Conservation (phyloP, 2,888 invertebrate species). For the Ditylenchus weischeri region DNA sequence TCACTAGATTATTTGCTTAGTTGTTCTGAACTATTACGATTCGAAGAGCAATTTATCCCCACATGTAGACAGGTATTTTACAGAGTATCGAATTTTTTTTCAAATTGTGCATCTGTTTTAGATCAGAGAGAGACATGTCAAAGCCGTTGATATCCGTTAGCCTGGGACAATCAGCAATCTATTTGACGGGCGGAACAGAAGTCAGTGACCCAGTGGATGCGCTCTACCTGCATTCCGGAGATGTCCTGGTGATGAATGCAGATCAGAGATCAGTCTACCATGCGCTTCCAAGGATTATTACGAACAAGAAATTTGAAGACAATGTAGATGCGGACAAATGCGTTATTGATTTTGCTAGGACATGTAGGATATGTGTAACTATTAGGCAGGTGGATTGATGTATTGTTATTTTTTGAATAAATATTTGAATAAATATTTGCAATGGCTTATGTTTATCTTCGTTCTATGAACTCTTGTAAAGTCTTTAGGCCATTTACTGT, state of each 20-base stretch:
- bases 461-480: too few relatives aligned
- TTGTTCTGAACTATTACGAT: constrained; percentile 92
- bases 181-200: constrained; percentile 77
- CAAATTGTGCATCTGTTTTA: constrained; percentile 26
- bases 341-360: constrained; percentile 66
- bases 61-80: constrained; percentile 72
- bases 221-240: constrained; percentile 79
- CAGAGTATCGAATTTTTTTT: background rate
- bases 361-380: constrained; percentile 86
- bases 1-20: constrained; percentile 57
- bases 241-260: constrained; percentile 84
- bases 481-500: too few relatives aligned
- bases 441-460: too few relatives aligned
- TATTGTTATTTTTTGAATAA: too few relatives aligned
- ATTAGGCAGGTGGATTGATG: constrained; percentile 61
- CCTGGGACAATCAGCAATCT: constrained; percentile 90
- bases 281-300: constrained; percentile 79
- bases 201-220: constrained; percentile 57
- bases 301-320: constrained; percentile 57
- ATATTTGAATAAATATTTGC: too few relatives aligned
- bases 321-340: constrained; percentile 51
- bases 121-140: constrained; percentile 46
- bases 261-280: constrained; percentile 82
- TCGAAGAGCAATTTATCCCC: constrained; percentile 85
- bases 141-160: constrained; percentile 82